phyloP scores from a whole-genome alignment of 2,113 vertebrate genomes.

The Cheilinus undulatus region DNA sequence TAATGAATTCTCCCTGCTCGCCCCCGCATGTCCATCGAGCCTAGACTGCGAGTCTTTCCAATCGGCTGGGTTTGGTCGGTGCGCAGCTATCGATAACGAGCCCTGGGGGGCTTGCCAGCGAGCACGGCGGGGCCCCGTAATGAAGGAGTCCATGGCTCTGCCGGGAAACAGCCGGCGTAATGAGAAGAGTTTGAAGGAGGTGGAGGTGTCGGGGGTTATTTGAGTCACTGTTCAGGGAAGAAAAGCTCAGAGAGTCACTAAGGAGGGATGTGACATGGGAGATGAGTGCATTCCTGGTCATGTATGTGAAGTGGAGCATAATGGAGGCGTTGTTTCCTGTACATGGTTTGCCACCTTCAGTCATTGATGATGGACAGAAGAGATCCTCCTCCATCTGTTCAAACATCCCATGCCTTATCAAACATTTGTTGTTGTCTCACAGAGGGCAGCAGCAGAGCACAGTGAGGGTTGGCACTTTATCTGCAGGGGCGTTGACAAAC shows the following conservation, averaged over 20 bases:
- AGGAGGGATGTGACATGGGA: neutral
- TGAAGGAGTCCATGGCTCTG: slow-evolving; percentile 60
- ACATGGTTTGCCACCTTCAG: slow-evolving; percentile 6
- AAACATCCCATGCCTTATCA: slow-evolving; percentile 54
- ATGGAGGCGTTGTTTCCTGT: neutral
- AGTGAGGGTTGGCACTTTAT: neutral
- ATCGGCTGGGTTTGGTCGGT: slow-evolving; percentile 44
- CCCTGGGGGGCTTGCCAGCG: slow-evolving; percentile 49
- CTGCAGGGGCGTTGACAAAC: no score
- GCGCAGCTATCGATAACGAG: slow-evolving; percentile 71
- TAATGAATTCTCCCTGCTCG: slow-evolving; percentile 66
- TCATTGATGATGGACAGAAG: slow-evolving; percentile 20
- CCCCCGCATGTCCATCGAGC: slow-evolving; percentile 43
- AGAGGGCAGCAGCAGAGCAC: slow-evolving; percentile 14
- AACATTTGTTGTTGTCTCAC: slow-evolving; percentile 49
- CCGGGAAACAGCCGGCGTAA: slow-evolving; percentile 59
- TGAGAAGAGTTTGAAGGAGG: slow-evolving; percentile 51
- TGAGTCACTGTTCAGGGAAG: slow-evolving; percentile 48
- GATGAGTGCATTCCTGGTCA: neutral
- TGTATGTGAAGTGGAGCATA: neutral
- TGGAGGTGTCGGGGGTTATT: slow-evolving; percentile 20
- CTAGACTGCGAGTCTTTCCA: slow-evolving; percentile 40
- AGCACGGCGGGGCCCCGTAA: slow-evolving; percentile 40
- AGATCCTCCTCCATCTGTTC: slow-evolving; percentile 55
- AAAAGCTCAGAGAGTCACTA: neutral